Percentiles rank a stretch among this genome's conserved stretches.
These are phyloP conservation scores for Coboldia fuscipes DNA, from an alignment of 1,140 invertebrate genomes.

Conservation along the genomic window DNA sequence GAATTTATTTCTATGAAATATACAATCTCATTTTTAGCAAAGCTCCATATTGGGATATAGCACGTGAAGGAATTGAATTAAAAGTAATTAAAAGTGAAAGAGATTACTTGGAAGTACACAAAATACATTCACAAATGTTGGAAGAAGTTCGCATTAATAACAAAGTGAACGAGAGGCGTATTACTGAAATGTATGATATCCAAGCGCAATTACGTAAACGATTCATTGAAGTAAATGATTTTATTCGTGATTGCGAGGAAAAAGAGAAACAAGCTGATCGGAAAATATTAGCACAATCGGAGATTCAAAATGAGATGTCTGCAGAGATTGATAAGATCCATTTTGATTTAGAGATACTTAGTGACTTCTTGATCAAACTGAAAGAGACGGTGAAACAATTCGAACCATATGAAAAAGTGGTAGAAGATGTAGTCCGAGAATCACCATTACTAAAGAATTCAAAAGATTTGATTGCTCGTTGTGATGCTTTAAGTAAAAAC, in stretches of 20 bases:
- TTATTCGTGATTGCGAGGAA: constrained; percentile 16
- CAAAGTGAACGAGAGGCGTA: constrained; percentile 9
- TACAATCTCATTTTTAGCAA: constrained; percentile 11
- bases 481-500: constrained; percentile 1
- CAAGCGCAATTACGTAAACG: constrained; percentile 13
- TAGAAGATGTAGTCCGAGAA: constrained; percentile 10
- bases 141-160: constrained; percentile 9
- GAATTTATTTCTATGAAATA: background rate
- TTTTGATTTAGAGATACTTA: background rate
- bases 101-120: constrained; percentile 12
- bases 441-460: constrained; percentile 12
- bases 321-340: constrained; percentile 4
- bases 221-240: constrained; percentile 17
- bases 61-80: constrained; percentile 15
- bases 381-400: constrained; percentile 1
- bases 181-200: constrained; percentile 12
- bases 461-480: constrained; percentile 1
- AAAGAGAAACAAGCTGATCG: constrained; percentile 13
- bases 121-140: constrained; percentile 14
- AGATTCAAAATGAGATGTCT: constrained; percentile 10
- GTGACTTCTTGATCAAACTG: constrained; percentile 1
- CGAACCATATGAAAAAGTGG: constrained; percentile 1
- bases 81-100: constrained; percentile 14
- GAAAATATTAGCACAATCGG: constrained; percentile 8
- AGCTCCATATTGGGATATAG: constrained; percentile 11